Evolutionary conservation across 2,113 vertebrate species (phyloP), one percentile per base, ranked within the genome.

Genomic region (Sylvilagus bachmani): DNA sequence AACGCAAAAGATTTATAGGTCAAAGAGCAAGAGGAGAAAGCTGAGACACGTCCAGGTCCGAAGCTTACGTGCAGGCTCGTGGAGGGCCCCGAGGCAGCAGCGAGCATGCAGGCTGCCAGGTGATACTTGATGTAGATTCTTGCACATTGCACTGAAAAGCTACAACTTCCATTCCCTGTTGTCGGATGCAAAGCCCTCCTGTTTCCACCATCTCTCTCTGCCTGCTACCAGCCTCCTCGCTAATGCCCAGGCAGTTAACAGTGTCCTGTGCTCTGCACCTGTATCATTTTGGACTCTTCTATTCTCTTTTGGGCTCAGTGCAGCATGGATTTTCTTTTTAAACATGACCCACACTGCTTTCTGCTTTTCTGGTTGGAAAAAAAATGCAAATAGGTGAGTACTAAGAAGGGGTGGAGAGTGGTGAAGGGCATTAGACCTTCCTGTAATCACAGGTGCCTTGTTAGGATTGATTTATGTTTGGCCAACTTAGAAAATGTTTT

Each of bases 401-500:
- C 31, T 64, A 80, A 96, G 94, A 96, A 92, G 31, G 64, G 85
- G 58, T 70, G 62, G 89, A 94, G 51, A 24, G 66, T 19, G 89
- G 55, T 80, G 81, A 96, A 95, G 81, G 94, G 58, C 94, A 91
- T 89, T 97, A 95, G 97, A 93, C 81, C 64, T 97, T 85, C 92
- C 74, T 93, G 73, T 84, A 84, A 95, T 97, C 94, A 97, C 97
- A 96, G 96, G 86, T 64, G 96, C 94, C 98, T 98, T 49, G 9
- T 98, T 98, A 98, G 87, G 91, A 79, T 94, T 98, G 98, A 99
- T 98, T 98, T 98, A 98, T 97, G 97, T 96, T 97, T 96, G 97
- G 91, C 92, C 97, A 97, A 98, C 98, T 98, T 98, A 98, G 98
- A 98, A 98, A 98, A 98, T 97, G 79, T 98, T 98, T 98, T 94